These are phyloP conservation scores for Percopsis transmontana DNA, from an alignment of 2,113 vertebrate species.

Conservation along the genomic window DNA sequence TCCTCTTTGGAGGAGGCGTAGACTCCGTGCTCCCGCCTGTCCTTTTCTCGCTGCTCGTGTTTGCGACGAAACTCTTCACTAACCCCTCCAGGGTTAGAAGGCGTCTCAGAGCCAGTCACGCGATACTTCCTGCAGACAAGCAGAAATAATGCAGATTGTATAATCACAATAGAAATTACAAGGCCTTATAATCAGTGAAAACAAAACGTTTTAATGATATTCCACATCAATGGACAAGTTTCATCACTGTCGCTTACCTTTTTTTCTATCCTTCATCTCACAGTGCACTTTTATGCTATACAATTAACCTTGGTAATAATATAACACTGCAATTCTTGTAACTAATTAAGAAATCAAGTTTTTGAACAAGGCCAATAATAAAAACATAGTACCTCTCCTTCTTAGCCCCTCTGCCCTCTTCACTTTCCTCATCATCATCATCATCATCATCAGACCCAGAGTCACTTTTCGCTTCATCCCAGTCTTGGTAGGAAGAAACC, in stretches of 20 bases:
- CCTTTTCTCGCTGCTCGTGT: conserved; percentile 90
- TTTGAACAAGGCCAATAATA: too few relatives aligned
- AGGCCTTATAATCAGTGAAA: too few relatives aligned
- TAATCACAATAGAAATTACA: too few relatives aligned
- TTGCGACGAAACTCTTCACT: conserved; percentile 92
- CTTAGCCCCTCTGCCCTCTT: conserved; percentile 51
- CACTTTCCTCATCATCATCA: conserved; percentile 36
- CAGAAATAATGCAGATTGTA: conserved; percentile 1
- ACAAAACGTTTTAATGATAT: too few relatives aligned
- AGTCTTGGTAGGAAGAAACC: conserved; percentile 86
- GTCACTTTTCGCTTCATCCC: conserved; percentile 88
- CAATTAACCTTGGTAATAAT: too few relatives aligned
- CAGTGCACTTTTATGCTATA: too few relatives aligned
- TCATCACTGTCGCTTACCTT: too few relatives aligned
- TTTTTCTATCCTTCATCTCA: too few relatives aligned
- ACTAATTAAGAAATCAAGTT: too few relatives aligned
- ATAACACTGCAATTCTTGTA: too few relatives aligned
- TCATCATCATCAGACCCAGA: conserved; percentile 83
- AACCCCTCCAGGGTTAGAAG: conserved; percentile 93
- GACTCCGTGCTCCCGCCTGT: conserved; percentile 91
- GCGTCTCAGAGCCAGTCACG: conserved; percentile 90
- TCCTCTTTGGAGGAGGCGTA: conserved; percentile 96
- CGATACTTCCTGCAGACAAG: conserved; percentile 85
- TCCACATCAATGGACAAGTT: too few relatives aligned
- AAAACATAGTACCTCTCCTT: conserved; percentile 82